These are phyloP conservation scores for Meteorus sp. DNA, from an alignment of 1,140 invertebrate genomes.

Conservation along the genomic window DNA sequence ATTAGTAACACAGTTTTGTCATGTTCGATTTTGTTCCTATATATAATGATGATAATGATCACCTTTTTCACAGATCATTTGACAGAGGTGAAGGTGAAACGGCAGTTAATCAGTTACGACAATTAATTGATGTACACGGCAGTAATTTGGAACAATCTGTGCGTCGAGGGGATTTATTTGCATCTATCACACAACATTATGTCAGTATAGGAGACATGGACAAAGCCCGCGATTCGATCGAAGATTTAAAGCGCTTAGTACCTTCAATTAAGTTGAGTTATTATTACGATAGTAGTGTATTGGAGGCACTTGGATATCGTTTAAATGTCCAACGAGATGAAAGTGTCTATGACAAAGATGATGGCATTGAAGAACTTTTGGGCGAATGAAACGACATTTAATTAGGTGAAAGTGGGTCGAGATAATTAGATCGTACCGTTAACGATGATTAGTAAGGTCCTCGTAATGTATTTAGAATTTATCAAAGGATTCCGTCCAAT, in stretches of 20 bases:
- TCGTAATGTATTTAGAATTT: too few relatives aligned
- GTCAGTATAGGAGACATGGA: slow-evolving; percentile 52
- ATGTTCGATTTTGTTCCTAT: too few relatives aligned
- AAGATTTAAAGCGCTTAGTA: slow-evolving; percentile 50
- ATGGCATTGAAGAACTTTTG: slow-evolving; percentile 53
- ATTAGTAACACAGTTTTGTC: slow-evolving; percentile 14
- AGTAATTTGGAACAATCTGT: slow-evolving; percentile 60
- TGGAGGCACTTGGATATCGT: slow-evolving; percentile 52
- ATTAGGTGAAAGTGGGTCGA: too few relatives aligned
- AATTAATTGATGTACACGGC: slow-evolving; percentile 59
- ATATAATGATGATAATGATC: too few relatives aligned
- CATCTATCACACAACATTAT: slow-evolving; percentile 60
- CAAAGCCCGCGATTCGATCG: slow-evolving; percentile 47
- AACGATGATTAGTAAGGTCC: too few relatives aligned
- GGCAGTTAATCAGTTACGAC: slow-evolving; percentile 62
- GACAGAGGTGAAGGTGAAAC: slow-evolving; percentile 59
- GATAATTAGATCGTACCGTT: too few relatives aligned
- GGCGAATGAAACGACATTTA: slow-evolving; percentile 48
- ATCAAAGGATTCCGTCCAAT: too few relatives aligned
- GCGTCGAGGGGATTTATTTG: slow-evolving; percentile 61
- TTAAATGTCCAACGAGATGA: slow-evolving; percentile 44
- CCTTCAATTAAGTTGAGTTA: slow-evolving; percentile 55
- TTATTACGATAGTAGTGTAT: slow-evolving; percentile 47
- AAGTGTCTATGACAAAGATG: slow-evolving; percentile 51
- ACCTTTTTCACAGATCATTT: slow-evolving; percentile 53